Evolutionary conservation across 2,797 vertebrate species (phyloP), one percentile per base, ranked within the genome.

Genomic region (Cyclura pinguis): DNA sequence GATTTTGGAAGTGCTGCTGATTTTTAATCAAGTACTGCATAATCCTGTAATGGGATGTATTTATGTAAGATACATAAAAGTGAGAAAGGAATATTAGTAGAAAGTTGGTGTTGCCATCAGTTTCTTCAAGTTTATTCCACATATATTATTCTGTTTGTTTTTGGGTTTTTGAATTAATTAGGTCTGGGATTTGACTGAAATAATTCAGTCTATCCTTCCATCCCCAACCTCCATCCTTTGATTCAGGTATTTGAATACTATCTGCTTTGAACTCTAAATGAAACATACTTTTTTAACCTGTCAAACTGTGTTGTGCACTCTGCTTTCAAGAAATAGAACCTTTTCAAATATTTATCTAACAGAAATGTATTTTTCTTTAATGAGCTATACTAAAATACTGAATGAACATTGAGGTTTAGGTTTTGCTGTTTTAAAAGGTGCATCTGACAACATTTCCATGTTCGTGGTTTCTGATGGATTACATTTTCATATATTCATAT

Each of bases 281-380:
- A 90, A 76, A 92, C 35, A 59, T 0, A 0, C n/a, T 55, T 13
- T 91, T 90, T 93, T 90, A 92, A 91, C 82, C 86, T 95, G 92
- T 92, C 94, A 94, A 72, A 84, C 89, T 0, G 0, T 73, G 89
- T 94, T 93, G 35, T 86, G 62, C n/a, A 0, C 0, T 83, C 92
- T 93, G 73, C 90, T 91, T 93, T 92, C 89, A 95, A 96, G 93
- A 94, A 94, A 89, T 82, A 81, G 72, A 80, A 88, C 91, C 94
- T 82, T 86, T 90, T 93, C 89, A 93, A 92, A 84, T 94, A 47
- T 76, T 67, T 88, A 80, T 88, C 38, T 87, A 84, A 0, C 0
- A 80, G 80, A 92, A 92, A 94, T 13, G 52, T n/a, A 64, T 93
- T 95, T 95, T 93, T 91, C 85, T 92, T 94, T 93, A 89, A 89